Evolutionary conservation across 2,113 vertebrate species (phyloP).

Genomic region (Illadopsis cleaveri): DNA sequence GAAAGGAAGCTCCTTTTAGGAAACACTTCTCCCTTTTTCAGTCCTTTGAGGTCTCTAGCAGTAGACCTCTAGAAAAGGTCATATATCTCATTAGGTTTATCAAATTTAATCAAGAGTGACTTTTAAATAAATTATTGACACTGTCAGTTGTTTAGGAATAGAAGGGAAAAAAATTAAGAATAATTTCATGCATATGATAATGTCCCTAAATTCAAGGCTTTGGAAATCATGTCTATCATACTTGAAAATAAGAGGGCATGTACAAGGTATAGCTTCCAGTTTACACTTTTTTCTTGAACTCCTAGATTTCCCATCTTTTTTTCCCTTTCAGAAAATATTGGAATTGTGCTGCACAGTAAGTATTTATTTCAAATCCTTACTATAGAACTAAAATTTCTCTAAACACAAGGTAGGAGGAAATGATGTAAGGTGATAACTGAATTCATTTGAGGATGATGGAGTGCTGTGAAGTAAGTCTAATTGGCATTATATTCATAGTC

Average conservation of each 20-base stretch:
- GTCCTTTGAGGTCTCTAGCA: not conserved
- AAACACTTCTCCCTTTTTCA: conserved; percentile 22
- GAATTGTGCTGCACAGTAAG: not conserved
- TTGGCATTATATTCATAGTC: not conserved
- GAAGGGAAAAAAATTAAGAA: not conserved
- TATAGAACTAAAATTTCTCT: not conserved
- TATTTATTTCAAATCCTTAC: not conserved
- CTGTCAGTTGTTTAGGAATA: not conserved
- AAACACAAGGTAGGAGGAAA: not conserved
- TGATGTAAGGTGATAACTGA: not conserved
- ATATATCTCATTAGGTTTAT: not conserved
- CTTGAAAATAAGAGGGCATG: not conserved
- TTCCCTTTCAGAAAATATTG: not conserved
- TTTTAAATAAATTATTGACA: not conserved
- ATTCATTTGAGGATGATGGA: not conserved
- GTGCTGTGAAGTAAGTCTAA: not conserved
- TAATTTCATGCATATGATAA: not conserved
- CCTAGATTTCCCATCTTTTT: not conserved
- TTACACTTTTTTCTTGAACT: not conserved
- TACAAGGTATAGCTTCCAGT: not conserved
- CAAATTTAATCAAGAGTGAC: not conserved
- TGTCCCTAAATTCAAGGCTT: not conserved
- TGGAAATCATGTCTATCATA: not conserved
- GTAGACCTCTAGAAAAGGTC: not conserved
- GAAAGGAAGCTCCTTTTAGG: conserved; percentile 19